Conservation (phyloP, 64 coral and sea anemone genomes). For the Actinia tenebrosa region DNA sequence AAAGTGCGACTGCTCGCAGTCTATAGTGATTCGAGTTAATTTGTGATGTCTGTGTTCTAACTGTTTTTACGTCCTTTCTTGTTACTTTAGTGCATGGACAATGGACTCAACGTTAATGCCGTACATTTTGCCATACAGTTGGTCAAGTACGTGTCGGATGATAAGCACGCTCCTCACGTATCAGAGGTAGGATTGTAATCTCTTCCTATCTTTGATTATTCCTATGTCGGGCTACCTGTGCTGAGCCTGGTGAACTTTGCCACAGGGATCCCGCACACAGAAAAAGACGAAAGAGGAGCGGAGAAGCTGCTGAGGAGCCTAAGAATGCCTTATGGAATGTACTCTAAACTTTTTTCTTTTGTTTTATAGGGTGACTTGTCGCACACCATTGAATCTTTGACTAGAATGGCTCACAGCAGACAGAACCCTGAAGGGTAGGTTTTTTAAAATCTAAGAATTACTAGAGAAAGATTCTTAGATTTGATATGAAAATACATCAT, state of each 20-base stretch:
- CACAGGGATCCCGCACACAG: no score
- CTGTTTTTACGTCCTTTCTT: neutral
- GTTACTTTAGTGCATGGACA: conserved; percentile 86
- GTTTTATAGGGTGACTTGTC: conserved; percentile 66
- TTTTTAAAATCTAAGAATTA: neutral
- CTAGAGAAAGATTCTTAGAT: neutral
- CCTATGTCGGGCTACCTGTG: neutral
- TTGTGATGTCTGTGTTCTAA: neutral
- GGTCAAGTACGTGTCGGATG: conserved; percentile 78
- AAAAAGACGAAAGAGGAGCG: no score
- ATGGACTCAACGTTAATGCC: conserved; percentile 70
- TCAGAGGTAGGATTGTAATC: conserved; percentile 63
- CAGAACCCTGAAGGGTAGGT: conserved; percentile 75
- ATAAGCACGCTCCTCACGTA: conserved; percentile 82
- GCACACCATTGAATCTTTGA: conserved; percentile 89
- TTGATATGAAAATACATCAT: no score
- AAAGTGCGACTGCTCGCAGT: no score
- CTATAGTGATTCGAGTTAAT: neutral
- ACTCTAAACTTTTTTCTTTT: neutral
- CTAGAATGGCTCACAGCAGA: conserved; percentile 81
- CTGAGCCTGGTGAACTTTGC: no score
- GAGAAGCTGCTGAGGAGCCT: no score
- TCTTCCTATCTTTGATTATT: neutral
- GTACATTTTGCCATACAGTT: conserved; percentile 98
- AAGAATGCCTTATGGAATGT: neutral